These are phyloP conservation scores for Elmis aenea DNA, from an alignment of 2,888 invertebrate genomes.

Conservation along the genomic window DNA sequence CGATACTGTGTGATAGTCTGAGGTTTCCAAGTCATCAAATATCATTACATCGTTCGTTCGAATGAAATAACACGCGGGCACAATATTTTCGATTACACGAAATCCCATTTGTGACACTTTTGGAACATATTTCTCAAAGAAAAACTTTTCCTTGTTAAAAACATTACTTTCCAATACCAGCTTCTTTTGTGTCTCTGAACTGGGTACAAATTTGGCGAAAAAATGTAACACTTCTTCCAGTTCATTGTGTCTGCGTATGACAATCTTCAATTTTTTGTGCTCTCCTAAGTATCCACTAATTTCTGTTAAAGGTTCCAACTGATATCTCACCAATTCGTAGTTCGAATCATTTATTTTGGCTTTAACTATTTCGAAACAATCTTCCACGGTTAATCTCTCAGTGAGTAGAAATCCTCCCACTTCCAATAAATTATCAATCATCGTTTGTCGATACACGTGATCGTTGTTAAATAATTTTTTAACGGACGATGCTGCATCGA, in stretches of 20 bases:
- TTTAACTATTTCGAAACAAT: constrained; percentile 26
- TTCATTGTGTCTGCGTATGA: constrained; percentile 11
- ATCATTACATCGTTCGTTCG: constrained; percentile 27
- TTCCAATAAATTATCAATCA: constrained; percentile 10
- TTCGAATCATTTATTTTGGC: constrained; percentile 24
- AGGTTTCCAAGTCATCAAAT: constrained; percentile 41
- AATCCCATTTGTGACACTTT: constrained; percentile 32
- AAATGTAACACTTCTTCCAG: constrained; percentile 18
- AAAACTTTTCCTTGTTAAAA: constrained; percentile 32
- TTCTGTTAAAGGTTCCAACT: constrained; percentile 20
- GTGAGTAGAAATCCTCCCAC: constrained; percentile 7
- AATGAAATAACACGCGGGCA: constrained; percentile 16
- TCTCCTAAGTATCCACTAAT: constrained; percentile 31
- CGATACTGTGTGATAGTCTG: constrained; percentile 32
- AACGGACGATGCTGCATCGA: constrained; percentile 4
- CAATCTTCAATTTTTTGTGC: constrained; percentile 30
- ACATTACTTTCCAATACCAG: constrained; percentile 22
- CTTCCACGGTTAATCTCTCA: constrained; percentile 25
- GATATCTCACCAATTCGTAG: constrained; percentile 22
- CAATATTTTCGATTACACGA: constrained; percentile 15
- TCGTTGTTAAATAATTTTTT: constrained; percentile 10
- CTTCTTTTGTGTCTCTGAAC: constrained; percentile 16
- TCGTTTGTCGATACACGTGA: constrained; percentile 7
- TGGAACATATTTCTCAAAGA: constrained; percentile 44
- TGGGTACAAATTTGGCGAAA: constrained; percentile 31